Base-by-base conservation (phyloP, 64 coral and sea anemone species). In the Trachythela sp. region DNA sequence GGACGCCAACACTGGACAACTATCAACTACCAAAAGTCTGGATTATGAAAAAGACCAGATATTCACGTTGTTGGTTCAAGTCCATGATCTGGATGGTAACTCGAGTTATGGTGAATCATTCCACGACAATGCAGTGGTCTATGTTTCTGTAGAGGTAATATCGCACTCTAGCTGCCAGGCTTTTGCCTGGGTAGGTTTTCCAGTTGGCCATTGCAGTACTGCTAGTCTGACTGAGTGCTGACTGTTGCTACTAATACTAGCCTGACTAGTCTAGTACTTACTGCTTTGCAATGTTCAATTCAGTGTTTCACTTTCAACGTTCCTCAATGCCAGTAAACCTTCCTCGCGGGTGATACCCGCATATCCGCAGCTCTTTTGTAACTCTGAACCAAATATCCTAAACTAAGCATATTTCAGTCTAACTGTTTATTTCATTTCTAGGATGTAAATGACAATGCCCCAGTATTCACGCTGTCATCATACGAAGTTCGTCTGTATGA, bases 11-110 rank as follows among this genome's bases (percentile, higher is more conserved):
- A 92, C 88, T 83, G 95, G 93, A 3, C 60, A 48, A 2, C 88
- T 97, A 9, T 92, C 93, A 20, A 97, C 93, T 2, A 72, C 88
- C 15, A 49, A 49, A 39, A 84, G 88, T 10, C 87, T 97, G 24
- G 95, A 97, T 38, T 80, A 91, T 54, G 95, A 97, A 58, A 11
- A 86, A 27, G 84, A 88, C 8, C 85, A 77, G 15, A 50, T 50
- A 1, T 94, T 90, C 41, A 94, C 90, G 24, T 26, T 97, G 14
- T 50, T 97, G 34, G 59, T 97, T 36, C 89, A 86, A 85, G 93
- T 97, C 20, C 84, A 90, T 11, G 95, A 97, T 94, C 91, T 92
- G 80, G 77, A 71, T 91, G 95, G 95, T 27, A 97, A 94, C 86
- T 70, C 83, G 4, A 88, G 83, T 90, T 72, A 83, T 84, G 92